phyloP scores from a whole-genome alignment of 2,797 vertebrate species.

The Thripadectes ignobilis region DNA sequence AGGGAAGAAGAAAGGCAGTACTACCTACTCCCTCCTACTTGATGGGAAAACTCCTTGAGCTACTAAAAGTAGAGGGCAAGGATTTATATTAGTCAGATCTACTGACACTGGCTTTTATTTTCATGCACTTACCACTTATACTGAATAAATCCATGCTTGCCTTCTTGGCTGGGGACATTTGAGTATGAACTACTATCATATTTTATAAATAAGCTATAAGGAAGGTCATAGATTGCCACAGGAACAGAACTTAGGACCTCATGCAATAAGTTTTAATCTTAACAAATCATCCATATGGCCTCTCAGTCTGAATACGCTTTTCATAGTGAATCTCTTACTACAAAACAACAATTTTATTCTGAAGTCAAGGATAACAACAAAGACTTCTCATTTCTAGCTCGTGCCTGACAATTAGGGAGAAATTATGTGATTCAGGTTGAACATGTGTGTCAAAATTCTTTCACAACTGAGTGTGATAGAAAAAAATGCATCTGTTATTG shows the following conservation, averaged over 20 bases:
- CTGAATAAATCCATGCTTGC: constrained; percentile 35
- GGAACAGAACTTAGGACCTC: constrained; percentile 9
- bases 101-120: constrained; percentile 21
- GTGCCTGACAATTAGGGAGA: background rate
- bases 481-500: background rate
- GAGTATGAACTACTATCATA: background rate
- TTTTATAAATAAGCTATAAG: constrained; percentile 35
- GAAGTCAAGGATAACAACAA: background rate
- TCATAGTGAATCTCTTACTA: background rate
- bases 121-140: constrained; percentile 11
- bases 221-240: constrained; percentile 6
- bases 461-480: background rate
- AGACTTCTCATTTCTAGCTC: background rate
- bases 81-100: background rate
- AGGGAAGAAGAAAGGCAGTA: background rate
- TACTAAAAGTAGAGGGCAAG: background rate
- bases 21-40: background rate
- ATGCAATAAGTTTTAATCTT: constrained; percentile 25
- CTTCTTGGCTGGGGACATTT: background rate
- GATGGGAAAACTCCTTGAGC: background rate
- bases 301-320: background rate
- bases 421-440: background rate
- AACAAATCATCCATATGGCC: background rate
- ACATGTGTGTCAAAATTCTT: background rate
- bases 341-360: background rate